Evolutionary conservation across 1,140 invertebrate species (phyloP), one percentile per base, ranked within the genome.

Genomic region (Panagrolaimus sp.): DNA sequence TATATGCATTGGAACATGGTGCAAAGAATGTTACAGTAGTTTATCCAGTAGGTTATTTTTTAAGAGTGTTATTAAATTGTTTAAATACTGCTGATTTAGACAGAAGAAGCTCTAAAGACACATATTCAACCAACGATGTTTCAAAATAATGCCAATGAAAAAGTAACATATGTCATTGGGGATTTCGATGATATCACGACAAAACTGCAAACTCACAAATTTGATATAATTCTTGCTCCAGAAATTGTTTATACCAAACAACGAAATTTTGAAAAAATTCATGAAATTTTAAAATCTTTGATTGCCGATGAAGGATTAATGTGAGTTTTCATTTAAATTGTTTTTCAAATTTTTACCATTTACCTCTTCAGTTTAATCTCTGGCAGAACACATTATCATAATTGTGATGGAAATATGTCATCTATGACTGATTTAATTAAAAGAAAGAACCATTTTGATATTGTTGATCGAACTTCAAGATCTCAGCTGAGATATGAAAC

Each of bases 391-490:
- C 69, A 77, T 72, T 80, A 80, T 45, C 25, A 53, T 20, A 48
- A 69, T 9, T 77, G 69, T 42, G 67, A 71, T 25, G 78, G 78
- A 1, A 79, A 64, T 45, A 45, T 80, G 31, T 64, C 65, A 46
- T 25, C 51, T 3, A 83, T 82, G 66, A 42, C 83, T 9, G 69
- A 80, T 38, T 38, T 83, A 43, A 66, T 80, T 43, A 80, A 82
- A 68, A 63, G 48, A 43, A 63, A 69, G 47, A 74, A 71, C 51
- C 45, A 65, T 25, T 80, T 80, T 46, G 78, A 80, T 43, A 66
- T 71, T 43, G 46, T 82, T 65, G 66, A 78, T 31, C 81, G 83
- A 31, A 38, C 31, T 38, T 38, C 31, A 38, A 38, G 31, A 38
- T 38, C 31, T 38, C 31, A 38, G 31, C 31, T 38, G 7, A 61